These are phyloP conservation scores for Phylloscopus collybita DNA, from an alignment of 2,797 vertebrate genomes.

Conservation along the genomic window DNA sequence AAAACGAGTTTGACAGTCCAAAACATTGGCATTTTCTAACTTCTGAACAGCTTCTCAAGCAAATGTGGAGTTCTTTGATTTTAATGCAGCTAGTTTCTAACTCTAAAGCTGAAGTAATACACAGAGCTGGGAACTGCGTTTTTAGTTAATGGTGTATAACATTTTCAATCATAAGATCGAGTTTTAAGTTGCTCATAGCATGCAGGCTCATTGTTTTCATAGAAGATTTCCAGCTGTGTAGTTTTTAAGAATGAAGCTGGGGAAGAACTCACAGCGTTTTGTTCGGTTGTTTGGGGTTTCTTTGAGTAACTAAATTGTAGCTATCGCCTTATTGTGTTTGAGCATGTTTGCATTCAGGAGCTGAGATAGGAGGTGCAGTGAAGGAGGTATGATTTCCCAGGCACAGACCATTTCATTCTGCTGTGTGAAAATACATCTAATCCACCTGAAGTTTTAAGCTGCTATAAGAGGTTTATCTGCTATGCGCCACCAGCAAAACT, in stretches of 20 bases:
- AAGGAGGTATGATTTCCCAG: background rate
- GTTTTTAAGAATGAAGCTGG: background rate
- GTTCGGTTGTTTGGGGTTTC: background rate
- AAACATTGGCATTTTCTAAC: background rate
- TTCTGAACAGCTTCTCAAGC: background rate
- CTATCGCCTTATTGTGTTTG: background rate
- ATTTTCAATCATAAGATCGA: background rate
- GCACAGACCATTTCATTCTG: background rate
- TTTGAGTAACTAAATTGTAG: background rate
- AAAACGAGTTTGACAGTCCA: background rate
- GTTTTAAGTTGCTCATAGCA: background rate
- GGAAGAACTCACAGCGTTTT: background rate
- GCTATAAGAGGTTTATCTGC: background rate
- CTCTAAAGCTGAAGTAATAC: background rate
- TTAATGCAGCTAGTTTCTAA: background rate
- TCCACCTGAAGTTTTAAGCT: background rate
- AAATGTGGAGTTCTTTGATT: background rate
- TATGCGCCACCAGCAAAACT: accelerated
- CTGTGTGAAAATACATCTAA: background rate
- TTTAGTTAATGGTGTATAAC: background rate
- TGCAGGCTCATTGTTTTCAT: background rate
- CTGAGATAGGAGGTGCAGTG: background rate
- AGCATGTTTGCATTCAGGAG: background rate
- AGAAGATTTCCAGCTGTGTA: background rate
- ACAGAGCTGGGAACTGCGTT: background rate